Evolutionary conservation across 2,888 invertebrate species (phyloP).

Genomic region (Tridacna gigas): DNA sequence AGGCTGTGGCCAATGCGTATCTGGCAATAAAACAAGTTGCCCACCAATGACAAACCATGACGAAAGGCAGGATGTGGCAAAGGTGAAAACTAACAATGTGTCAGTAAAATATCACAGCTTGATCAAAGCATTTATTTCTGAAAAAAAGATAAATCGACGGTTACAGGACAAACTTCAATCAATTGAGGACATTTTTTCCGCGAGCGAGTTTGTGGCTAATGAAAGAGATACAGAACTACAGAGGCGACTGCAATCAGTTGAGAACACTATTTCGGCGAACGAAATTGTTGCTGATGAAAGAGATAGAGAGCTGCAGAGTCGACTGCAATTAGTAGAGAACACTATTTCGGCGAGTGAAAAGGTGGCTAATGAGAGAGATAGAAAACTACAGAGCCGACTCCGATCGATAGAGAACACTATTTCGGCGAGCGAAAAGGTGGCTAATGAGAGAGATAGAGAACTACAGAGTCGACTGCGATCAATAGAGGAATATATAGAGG

Average conservation of each 20-base stretch:
- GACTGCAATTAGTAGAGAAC: background rate
- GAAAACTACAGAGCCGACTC: background rate
- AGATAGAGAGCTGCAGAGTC: background rate
- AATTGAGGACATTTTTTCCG: background rate
- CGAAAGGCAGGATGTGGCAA: too few species aligned
- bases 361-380: background rate
- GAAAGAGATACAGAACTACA: background rate
- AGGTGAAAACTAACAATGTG: too few species aligned
- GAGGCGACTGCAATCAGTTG: background rate
- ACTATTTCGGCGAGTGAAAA: background rate
- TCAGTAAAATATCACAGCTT: background rate
- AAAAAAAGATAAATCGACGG: background rate
- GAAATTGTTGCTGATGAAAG: background rate
- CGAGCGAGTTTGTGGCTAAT: background rate
- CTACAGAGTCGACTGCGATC: background rate
- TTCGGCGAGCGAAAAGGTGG: too few species aligned
- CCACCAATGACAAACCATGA: background rate
- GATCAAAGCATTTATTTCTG: background rate
- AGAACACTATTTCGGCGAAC: background rate
- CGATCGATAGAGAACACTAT: background rate
- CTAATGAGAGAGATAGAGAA: background rate
- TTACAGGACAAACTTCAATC: background rate
- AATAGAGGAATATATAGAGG: background rate
- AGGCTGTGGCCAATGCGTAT: background rate
- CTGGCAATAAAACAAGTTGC: background rate